Percentiles rank a stretch among this genome's conserved stretches.
These are phyloP conservation scores for Sialia sialis DNA, from an alignment of 2,113 vertebrate genomes.

Conservation along the genomic window DNA sequence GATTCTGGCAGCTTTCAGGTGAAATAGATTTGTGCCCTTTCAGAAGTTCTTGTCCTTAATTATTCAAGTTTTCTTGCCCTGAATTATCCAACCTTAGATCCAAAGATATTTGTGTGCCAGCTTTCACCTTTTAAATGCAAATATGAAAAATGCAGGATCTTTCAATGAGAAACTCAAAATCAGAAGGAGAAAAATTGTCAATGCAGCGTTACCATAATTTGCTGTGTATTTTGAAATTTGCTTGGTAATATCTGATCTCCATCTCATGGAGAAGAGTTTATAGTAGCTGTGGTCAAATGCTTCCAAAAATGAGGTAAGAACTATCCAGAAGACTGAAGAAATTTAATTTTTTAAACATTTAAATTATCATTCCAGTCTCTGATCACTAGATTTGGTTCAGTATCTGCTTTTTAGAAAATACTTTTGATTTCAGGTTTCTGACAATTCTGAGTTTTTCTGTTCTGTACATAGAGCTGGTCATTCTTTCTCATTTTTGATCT, in stretches of 20 bases:
- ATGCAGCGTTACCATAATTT: rapidly evolving
- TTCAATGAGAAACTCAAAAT: not conserved
- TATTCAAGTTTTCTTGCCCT: not conserved
- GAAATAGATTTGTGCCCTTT: not conserved
- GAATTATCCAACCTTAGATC: not conserved
- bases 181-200: not conserved
- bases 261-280: not conserved
- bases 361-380: not conserved
- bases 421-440: not conserved
- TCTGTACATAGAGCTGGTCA: not conserved
- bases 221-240: not conserved
- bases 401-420: not conserved
- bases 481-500: not conserved
- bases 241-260: not conserved
- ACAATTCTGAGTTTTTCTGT: not conserved
- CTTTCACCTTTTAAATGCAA: not conserved
- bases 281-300: not conserved
- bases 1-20: not conserved
- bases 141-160: not conserved
- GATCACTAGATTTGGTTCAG: not conserved
- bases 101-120: not conserved
- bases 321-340: not conserved
- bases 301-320: not conserved
- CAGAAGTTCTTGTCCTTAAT: not conserved
- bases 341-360: not conserved